Evolutionary conservation across 2,113 vertebrate species (phyloP), one percentile per base, ranked within the genome.

Genomic region (Saimiri boliviensis): DNA sequence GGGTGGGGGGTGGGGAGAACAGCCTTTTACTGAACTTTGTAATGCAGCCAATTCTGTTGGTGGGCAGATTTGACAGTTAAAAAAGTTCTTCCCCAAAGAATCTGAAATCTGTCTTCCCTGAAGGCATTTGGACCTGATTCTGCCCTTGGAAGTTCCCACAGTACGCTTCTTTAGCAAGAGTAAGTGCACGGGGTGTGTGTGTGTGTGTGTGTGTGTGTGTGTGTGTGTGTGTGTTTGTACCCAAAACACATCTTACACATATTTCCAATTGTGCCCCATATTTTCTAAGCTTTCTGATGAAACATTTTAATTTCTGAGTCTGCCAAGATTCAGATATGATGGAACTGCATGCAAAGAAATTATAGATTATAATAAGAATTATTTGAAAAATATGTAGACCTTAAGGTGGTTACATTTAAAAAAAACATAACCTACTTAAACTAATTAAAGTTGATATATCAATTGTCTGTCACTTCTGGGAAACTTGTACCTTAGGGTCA

Each of bases 11-110:
- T 27, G 12, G 27, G 60, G 60, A 76, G 83, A 82, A 94, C 42
- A 97, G 92, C 87, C 96, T 94, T 97, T 96, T 86, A 86, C 92
- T 93, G 89, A 98, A 93, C 96, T 92, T 71, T 90, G 92, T 52
- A 80, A 95, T 54, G 81, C 71, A 96, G 95, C 88, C 95, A 96
- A 60, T 92, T 93, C 93, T 97, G 90, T 81, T 25, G 92, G 85
- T 95, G 93, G 86, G 77, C 88, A 97, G 92, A 97, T 96, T 90
- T 94, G 87, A 96, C 94, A 93, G 70, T 68, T 17, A 93, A 95
- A 94, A 97, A 96, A 94, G 56, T 86, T 89, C 73, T 96, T 97
- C 73, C 81, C 86, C 60, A 81, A 96, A 81, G 91, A 97, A 89
- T 90, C 68, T 91, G 80, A 96, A 97, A 96, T 94, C 96, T 96